Percentiles rank a stretch among this genome's conserved stretches.
These are phyloP conservation scores for Drosophila tsacasi DNA, from an alignment of 1,140 invertebrate genomes.

Conservation along the genomic window DNA sequence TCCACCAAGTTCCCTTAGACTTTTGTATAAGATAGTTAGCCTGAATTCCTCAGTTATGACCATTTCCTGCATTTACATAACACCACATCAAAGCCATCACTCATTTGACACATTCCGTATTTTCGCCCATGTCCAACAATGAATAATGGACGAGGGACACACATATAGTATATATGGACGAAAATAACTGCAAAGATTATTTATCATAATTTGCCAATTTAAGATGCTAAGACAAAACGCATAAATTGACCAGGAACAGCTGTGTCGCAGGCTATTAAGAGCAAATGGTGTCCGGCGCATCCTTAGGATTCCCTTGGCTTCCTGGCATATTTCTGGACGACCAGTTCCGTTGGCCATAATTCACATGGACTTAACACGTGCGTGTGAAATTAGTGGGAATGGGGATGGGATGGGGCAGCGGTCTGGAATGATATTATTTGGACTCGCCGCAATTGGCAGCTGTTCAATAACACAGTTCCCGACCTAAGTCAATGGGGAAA, in stretches of 20 bases:
- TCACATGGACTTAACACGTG: constrained; percentile 57
- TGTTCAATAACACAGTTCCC: constrained; percentile 77
- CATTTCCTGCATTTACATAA: constrained; percentile 26
- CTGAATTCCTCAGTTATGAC: not conserved
- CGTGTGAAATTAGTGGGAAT: constrained; percentile 23
- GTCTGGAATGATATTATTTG: constrained; percentile 66
- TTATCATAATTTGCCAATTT: constrained; percentile 44
- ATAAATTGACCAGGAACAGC: constrained; percentile 41
- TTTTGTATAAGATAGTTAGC: not conserved
- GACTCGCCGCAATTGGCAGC: constrained; percentile 70
- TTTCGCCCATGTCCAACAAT: constrained; percentile 30
- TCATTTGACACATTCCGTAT: constrained; percentile 22
- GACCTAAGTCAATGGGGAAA: constrained; percentile 71
- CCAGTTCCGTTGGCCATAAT: constrained; percentile 45
- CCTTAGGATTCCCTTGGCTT: constrained; percentile 4
- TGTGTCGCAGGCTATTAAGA: constrained; percentile 44
- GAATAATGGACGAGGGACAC: constrained; percentile 26
- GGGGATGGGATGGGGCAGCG: not conserved
- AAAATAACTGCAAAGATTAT: constrained; percentile 15
- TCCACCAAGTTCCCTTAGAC: not conserved
- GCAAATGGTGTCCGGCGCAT: constrained; percentile 36
- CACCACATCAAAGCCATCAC: constrained; percentile 32
- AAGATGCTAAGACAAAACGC: constrained; percentile 13
- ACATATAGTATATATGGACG: not conserved
- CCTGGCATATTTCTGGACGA: constrained; percentile 23